phyloP scores from a whole-genome alignment of 2,797 vertebrate species.

The Poeciliopsis turneri region DNA sequence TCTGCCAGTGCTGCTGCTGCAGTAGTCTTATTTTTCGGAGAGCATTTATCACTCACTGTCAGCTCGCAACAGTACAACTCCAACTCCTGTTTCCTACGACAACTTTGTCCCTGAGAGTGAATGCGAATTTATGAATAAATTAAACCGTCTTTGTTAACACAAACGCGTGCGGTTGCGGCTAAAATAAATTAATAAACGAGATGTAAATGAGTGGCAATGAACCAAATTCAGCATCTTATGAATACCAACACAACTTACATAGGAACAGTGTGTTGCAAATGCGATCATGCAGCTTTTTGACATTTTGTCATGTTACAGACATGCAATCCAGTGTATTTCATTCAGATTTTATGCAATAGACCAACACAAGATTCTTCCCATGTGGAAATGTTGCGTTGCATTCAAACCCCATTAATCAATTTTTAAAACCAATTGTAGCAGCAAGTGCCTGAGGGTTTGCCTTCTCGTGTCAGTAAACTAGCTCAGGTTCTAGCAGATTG shows the following conservation, averaged over 20 bases:
- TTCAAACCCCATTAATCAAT: background rate
- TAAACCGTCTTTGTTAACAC: constrained; percentile 11
- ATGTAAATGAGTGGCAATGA: constrained; percentile 1
- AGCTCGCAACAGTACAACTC: constrained; percentile 32
- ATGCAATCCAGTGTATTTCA: background rate
- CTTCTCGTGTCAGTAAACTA: background rate
- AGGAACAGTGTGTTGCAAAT: background rate
- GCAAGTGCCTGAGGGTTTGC: background rate
- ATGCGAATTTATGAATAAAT: constrained; percentile 12
- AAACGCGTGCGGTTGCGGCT: background rate
- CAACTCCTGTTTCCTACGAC: constrained; percentile 9
- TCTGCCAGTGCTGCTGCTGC: constrained; percentile 40
- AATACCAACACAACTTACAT: background rate
- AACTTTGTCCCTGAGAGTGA: constrained; percentile 8
- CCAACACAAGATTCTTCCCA: background rate
- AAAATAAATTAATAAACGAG: background rate
- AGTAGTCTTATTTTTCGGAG: constrained; percentile 26
- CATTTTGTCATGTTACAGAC: background rate
- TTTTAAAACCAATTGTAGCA: background rate
- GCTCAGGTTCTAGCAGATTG: background rate
- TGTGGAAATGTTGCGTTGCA: background rate
- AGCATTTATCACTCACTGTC: constrained; percentile 47
- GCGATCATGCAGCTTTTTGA: background rate
- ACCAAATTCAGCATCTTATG: constrained; percentile 6
- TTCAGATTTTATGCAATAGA: background rate